Percentiles rank a stretch among this genome's conserved stretches.
These are phyloP conservation scores for Typhlomys cinereus DNA, from an alignment of 2,113 vertebrate species.

Conservation along the genomic window DNA sequence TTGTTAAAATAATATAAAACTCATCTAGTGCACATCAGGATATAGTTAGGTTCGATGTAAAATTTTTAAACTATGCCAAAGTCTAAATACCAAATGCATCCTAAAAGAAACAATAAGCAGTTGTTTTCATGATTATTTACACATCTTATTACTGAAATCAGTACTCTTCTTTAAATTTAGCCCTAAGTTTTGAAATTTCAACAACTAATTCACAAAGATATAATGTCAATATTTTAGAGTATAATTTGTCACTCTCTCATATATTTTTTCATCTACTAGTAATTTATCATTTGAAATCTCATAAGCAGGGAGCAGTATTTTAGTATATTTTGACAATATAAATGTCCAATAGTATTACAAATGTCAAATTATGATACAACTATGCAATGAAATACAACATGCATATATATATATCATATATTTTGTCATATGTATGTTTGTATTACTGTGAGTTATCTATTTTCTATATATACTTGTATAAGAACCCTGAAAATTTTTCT, in stretches of 20 bases:
- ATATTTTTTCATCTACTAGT: not conserved
- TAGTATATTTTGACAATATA: not conserved
- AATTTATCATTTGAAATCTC: not conserved
- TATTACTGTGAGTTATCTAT: too few relatives aligned
- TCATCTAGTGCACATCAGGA: not conserved
- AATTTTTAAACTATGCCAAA: not conserved
- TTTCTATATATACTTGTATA: too few relatives aligned
- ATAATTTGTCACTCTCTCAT: not conserved
- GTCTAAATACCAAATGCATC: not conserved
- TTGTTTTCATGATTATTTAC: not conserved
- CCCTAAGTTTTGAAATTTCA: not conserved
- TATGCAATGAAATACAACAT: constrained; percentile 6
- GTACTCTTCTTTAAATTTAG: not conserved
- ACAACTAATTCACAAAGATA: not conserved
- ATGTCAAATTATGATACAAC: not conserved
- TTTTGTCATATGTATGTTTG: too few relatives aligned
- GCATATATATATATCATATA: too few relatives aligned
- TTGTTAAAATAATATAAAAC: not conserved
- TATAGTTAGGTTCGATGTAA: not conserved
- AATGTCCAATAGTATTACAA: not conserved
- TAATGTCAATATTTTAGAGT: not conserved
- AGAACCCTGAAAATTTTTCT: too few relatives aligned
- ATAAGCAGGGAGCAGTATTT: not conserved
- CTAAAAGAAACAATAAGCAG: not conserved
- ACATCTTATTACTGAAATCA: not conserved